Conservation (phyloP, 2,888 invertebrate species). For the Dicyrtomina minuta region DNA sequence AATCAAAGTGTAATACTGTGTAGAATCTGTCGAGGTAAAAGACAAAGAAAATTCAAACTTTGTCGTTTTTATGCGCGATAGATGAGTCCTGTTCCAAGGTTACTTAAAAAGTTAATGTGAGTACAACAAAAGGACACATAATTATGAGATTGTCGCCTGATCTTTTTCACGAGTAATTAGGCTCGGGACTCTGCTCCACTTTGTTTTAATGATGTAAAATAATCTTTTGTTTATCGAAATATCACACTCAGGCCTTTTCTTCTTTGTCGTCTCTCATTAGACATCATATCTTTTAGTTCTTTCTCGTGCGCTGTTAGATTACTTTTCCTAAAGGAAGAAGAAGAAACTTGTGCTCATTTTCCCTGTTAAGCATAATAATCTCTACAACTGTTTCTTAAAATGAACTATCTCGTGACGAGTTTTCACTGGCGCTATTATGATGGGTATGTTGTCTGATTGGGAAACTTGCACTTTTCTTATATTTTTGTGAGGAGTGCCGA, state of each 20-base stretch:
- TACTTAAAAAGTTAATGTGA: slow-evolving; percentile 33
- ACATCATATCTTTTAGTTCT: slow-evolving; percentile 18
- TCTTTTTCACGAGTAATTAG: slow-evolving; percentile 54
- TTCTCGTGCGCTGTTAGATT: slow-evolving; percentile 34
- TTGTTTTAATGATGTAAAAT: slow-evolving; percentile 51
- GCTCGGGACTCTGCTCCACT: slow-evolving; percentile 43
- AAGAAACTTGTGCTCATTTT: slow-evolving; percentile 1
- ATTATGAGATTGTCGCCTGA: slow-evolving; percentile 52
- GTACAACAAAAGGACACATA: slow-evolving; percentile 33
- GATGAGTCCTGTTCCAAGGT: slow-evolving; percentile 11
- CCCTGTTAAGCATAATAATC: slow-evolving; percentile 12
- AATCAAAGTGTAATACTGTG: too few relatives aligned
- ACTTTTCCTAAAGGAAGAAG: slow-evolving; percentile 23
- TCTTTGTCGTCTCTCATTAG: slow-evolving; percentile 24
- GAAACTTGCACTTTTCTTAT: not conserved
- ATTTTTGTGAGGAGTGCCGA: not conserved
- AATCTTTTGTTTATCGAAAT: slow-evolving; percentile 53
- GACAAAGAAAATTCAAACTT: slow-evolving; percentile 3
- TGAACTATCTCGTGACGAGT: not conserved
- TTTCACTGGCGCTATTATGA: not conserved
- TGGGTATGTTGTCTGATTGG: not conserved
- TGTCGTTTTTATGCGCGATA: not conserved
- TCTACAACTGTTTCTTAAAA: slow-evolving; percentile 20
- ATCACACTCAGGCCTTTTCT: slow-evolving; percentile 42
- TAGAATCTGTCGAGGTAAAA: not conserved